phyloP scores from a whole-genome alignment of 1,140 invertebrate species.

The Aphis craccivora region DNA sequence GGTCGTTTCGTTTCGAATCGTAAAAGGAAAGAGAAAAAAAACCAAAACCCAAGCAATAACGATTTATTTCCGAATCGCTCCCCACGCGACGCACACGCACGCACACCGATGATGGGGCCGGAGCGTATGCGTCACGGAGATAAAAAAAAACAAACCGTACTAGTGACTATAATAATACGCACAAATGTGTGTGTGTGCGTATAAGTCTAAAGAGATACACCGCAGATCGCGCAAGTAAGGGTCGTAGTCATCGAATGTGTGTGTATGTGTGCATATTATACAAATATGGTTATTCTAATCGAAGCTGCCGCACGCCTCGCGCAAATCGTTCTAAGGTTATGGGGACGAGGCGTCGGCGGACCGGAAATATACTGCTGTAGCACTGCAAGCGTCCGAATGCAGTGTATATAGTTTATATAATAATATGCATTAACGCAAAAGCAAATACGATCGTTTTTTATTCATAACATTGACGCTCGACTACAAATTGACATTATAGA shows the following conservation, averaged over 20 bases:
- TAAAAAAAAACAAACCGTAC: slow-evolving; percentile 14
- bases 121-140: slow-evolving; percentile 55
- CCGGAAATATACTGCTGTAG: slow-evolving; percentile 35
- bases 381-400: background rate
- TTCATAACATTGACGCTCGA: background rate
- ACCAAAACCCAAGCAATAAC: slow-evolving; percentile 36
- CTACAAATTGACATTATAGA: too few relatives aligned
- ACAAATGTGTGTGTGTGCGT: background rate
- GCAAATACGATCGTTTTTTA: background rate
- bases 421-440: background rate
- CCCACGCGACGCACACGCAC: slow-evolving; percentile 14
- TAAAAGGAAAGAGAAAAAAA: background rate
- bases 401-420: background rate
- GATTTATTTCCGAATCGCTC: slow-evolving; percentile 45
- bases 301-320: slow-evolving; percentile 32
- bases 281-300: slow-evolving; percentile 55
- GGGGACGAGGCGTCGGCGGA: background rate
- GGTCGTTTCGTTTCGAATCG: background rate
- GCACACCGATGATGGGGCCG: background rate
- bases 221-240: slow-evolving; percentile 17
- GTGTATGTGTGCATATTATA: background rate
- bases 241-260: background rate
- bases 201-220: slow-evolving; percentile 47
- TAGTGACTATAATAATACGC: background rate
- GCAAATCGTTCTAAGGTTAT: slow-evolving; percentile 2